Evolutionary conservation across 2,888 invertebrate species (phyloP).

Genomic region (Zelleria hepariella): DNA sequence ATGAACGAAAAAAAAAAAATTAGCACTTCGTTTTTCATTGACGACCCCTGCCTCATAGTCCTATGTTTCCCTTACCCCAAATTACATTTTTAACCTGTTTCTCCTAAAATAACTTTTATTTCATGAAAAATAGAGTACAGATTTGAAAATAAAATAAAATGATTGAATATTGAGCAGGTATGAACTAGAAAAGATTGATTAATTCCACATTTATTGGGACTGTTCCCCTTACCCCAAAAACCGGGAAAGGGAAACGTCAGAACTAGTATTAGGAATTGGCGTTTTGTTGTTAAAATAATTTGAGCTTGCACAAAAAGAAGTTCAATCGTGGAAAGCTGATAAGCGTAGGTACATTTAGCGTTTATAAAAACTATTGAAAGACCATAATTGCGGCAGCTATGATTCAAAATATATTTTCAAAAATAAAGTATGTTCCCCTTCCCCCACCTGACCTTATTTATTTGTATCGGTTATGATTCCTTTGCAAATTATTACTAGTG

Average conservation of each 20-base stretch:
- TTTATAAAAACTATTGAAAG: conserved; percentile 9
- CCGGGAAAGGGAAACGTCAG: conserved; percentile 7
- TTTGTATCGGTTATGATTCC: too few relatives aligned
- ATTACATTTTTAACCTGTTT: conserved; percentile 9
- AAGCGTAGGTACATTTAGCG: conserved; percentile 7
- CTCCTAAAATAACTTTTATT: conserved; percentile 8
- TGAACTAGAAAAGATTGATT: neutral
- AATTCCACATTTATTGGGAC: conserved; percentile 5
- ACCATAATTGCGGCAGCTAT: conserved; percentile 8
- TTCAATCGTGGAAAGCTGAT: conserved; percentile 8
- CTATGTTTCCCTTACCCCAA: conserved; percentile 12
- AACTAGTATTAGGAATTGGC: conserved; percentile 5
- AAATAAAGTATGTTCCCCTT: conserved; percentile 9
- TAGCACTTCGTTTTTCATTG: conserved; percentile 5
- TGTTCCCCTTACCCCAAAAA: conserved; percentile 9
- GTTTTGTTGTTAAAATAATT: conserved; percentile 6
- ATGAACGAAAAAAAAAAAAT: conserved; percentile 8
- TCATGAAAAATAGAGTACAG: conserved; percentile 4
- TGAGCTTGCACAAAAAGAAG: conserved; percentile 2
- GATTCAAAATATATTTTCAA: conserved; percentile 9
- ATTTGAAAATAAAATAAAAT: neutral
- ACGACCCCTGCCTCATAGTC: conserved; percentile 7
- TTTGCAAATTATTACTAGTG: too few relatives aligned
- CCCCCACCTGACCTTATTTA: neutral
- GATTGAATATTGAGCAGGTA: neutral